Base-by-base conservation (phyloP, 2,797 vertebrate genomes). In the Scarus forsteni region DNA sequence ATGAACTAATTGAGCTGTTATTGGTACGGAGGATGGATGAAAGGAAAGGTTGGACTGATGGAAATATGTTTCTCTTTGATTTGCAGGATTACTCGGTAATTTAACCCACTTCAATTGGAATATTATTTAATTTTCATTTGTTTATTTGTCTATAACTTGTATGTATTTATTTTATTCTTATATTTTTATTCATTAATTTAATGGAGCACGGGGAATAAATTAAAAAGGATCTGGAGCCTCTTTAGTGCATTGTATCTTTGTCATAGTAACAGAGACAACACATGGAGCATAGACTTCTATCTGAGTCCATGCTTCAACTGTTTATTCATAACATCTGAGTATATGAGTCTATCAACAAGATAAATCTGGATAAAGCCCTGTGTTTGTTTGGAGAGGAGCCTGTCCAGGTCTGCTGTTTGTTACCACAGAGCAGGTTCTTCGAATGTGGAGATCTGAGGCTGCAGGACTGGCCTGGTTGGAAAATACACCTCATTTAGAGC, bases 371-470 rank as follows among this genome's bases (percentile, higher is more conserved):
- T 77, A 18, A 67, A 82, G 71, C 35, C 16, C 5, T 1, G 6
- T 51, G 53, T 80, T 80, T 83, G 72, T 80, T 62, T 72, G 40
- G 15, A 38, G 8, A 53, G 13, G 39, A 46, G 34, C 10, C 35
- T 9, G 13, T 53, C 11, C 8, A 64, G 16, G 38, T 75, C 44
- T 72, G 39, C 54, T 57, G 39, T 65, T 50, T 18, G 59, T 62
- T 44, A 35, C 5, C 1, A 12, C 12, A 46, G n/a, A 61, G 39
- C 64, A 39, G 8, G 44, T 69, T 60, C 11, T 40, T 27, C 2
- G 0, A 49, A 34, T 18, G 19, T 38, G 11, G 49, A 65, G 50
- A 51, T 56, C 0, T 64, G 39, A 80, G 36, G 44, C 38, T 48
- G 38, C 42, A 34, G 11, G 45, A 73, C 73, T 5, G 63, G 58